A percentile compares a stretch with the other conserved stretches of the same genome.
These are phyloP conservation scores for Atethmia centrago DNA, from an alignment of 2,888 invertebrate genomes.

Conservation along the genomic window DNA sequence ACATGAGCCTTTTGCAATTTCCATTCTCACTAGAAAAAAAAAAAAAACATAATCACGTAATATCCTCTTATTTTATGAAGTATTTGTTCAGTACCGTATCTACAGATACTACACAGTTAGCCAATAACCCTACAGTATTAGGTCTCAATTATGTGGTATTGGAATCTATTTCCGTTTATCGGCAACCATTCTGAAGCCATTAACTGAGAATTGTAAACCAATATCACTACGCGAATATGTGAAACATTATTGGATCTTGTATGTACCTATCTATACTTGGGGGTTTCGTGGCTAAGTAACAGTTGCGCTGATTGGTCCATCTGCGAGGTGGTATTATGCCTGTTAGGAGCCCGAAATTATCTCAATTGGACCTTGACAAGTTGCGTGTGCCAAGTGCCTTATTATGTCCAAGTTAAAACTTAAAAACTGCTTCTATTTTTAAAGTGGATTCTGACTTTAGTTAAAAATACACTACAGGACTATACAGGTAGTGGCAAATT, in stretches of 20 bases:
- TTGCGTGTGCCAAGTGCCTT: no score
- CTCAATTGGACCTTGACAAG: background rate
- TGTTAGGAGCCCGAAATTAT: background rate
- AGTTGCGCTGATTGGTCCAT: constrained; percentile 4
- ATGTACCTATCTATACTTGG: constrained; percentile 25
- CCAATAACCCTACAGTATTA: constrained; percentile 47
- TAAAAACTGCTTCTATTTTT: background rate
- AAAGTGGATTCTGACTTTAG: background rate
- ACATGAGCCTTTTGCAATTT: constrained; percentile 6
- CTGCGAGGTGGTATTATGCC: constrained; percentile 5
- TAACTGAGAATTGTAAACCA: constrained; percentile 61
- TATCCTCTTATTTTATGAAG: background rate
- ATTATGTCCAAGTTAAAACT: background rate
- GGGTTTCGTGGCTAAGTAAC: constrained; percentile 8
- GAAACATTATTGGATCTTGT: constrained; percentile 41
- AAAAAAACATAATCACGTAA: constrained; percentile 1
- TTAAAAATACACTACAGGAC: background rate
- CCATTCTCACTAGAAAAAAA: background rate
- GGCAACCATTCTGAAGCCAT: constrained; percentile 47
- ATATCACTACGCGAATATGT: constrained; percentile 45
- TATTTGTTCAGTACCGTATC: constrained; percentile 7
- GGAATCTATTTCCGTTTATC: constrained; percentile 56
- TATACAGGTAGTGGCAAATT: no score
- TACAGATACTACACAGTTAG: constrained; percentile 12
- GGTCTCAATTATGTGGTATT: constrained; percentile 59